Percentiles rank a stretch among this genome's conserved stretches.
Evolutionary conservation across 2,888 invertebrate genomes (phyloP).

Genomic region (Pantelozetes paolii): DNA sequence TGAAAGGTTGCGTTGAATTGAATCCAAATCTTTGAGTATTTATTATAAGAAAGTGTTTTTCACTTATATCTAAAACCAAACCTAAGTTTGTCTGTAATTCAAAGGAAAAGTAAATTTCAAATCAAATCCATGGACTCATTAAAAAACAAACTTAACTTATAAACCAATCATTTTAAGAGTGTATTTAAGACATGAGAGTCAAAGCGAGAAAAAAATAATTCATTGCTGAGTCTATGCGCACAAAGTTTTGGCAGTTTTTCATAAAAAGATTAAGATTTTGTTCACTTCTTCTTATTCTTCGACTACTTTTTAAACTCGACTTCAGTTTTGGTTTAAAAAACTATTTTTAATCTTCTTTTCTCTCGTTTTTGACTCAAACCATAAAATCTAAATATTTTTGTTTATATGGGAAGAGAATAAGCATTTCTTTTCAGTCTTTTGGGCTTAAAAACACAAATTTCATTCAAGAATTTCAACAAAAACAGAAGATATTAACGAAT

Average conservation of each 20-base stretch:
- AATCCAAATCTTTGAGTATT: neutral
- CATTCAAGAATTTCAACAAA: neutral
- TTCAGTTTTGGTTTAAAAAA: slow-evolving; percentile 1
- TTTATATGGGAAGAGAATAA: slow-evolving; percentile 24
- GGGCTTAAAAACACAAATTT: neutral
- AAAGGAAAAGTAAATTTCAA: neutral
- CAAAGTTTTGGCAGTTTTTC: slow-evolving; percentile 14
- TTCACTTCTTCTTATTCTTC: neutral
- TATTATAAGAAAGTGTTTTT: neutral
- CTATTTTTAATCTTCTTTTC: slow-evolving; percentile 18
- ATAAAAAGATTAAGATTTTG: slow-evolving; percentile 23
- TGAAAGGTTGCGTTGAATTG: no score
- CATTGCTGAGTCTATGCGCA: neutral
- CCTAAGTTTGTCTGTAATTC: neutral
- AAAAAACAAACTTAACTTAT: neutral
- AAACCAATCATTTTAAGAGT: slow-evolving; percentile 6
- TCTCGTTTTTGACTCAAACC: neutral
- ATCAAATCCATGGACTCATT: neutral
- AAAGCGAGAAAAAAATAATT: neutral
- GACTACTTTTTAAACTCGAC: neutral
- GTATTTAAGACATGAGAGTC: neutral
- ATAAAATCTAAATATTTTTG: slow-evolving; percentile 17
- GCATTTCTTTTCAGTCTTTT: neutral
- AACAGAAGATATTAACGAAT: neutral
- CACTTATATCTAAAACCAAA: neutral